Conservation (phyloP, 2,113 vertebrate species). For the Petrocephalus microphthalmus region DNA sequence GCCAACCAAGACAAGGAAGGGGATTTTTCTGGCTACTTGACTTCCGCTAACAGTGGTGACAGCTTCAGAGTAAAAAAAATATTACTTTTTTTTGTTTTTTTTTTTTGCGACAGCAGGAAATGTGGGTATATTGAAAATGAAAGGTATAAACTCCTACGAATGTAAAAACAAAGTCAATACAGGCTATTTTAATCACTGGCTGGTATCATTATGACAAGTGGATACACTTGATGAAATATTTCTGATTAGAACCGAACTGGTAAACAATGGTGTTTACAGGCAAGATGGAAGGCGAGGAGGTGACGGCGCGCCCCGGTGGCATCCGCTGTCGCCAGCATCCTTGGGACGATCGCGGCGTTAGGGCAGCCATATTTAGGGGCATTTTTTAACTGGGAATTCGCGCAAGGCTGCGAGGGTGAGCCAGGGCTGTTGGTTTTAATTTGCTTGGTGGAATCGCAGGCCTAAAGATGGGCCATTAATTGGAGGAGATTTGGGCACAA, state of each 20-base stretch:
- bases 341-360: background rate
- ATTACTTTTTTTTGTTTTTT: background rate
- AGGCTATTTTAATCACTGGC: background rate
- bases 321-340: background rate
- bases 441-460: constrained; percentile 13
- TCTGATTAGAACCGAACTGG: background rate
- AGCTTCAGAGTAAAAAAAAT: background rate
- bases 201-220: background rate
- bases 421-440: constrained; percentile 18
- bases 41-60: background rate
- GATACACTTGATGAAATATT: background rate
- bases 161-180: background rate
- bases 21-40: background rate
- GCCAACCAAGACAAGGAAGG: background rate
- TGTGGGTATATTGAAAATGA: background rate
- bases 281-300: background rate
- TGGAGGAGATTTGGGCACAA: constrained; percentile 10
- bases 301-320: no score
- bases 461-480: constrained; percentile 18
- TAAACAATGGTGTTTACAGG: background rate
- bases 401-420: background rate
- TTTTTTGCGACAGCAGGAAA: no score
- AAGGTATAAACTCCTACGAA: background rate
- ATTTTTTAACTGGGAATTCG: background rate
- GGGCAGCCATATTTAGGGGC: background rate